These are phyloP conservation scores for Eptatretus burgeri DNA, from an alignment of 2,113 vertebrate genomes.

Conservation along the genomic window DNA sequence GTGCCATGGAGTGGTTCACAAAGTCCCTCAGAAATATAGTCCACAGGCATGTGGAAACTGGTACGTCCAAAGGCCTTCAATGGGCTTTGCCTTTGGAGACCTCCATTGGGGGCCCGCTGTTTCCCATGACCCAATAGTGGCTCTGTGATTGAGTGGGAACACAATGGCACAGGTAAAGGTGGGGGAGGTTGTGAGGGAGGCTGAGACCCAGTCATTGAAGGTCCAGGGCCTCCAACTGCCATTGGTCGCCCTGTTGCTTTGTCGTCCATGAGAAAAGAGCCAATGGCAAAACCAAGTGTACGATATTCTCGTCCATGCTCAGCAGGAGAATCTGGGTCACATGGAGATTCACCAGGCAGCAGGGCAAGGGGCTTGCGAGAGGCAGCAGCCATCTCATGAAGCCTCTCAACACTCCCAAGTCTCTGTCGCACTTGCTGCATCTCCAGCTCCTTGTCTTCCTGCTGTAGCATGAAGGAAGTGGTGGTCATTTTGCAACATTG, in stretches of 20 bases:
- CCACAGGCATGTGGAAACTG: neutral
- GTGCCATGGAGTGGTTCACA: constrained; percentile 2
- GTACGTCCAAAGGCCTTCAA: neutral
- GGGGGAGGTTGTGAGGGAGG: neutral
- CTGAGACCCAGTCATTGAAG: neutral
- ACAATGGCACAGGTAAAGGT: neutral
- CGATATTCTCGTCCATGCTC: neutral
- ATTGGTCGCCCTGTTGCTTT: too few species aligned
- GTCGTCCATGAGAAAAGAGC: neutral
- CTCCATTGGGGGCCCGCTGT: constrained; percentile 2
- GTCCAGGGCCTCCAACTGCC: neutral
- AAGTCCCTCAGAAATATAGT: neutral
- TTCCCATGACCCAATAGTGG: neutral
- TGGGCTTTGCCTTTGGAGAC: constrained; percentile 1
- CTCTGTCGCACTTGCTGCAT: constrained; percentile 1
- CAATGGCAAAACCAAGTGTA: neutral
- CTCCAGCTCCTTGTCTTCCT: constrained; percentile 5
- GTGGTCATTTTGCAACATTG: neutral
- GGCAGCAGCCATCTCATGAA: constrained; percentile 1
- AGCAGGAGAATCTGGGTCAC: neutral
- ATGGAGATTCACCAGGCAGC: neutral
- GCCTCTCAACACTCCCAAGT: too few species aligned
- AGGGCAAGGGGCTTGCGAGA: constrained; percentile 1
- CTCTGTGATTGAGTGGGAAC: too few species aligned
- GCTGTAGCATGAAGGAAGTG: neutral